Evolutionary conservation across 2,113 vertebrate species (phyloP), one percentile per base, ranked within the genome.

Genomic region (Cottus gobio): DNA sequence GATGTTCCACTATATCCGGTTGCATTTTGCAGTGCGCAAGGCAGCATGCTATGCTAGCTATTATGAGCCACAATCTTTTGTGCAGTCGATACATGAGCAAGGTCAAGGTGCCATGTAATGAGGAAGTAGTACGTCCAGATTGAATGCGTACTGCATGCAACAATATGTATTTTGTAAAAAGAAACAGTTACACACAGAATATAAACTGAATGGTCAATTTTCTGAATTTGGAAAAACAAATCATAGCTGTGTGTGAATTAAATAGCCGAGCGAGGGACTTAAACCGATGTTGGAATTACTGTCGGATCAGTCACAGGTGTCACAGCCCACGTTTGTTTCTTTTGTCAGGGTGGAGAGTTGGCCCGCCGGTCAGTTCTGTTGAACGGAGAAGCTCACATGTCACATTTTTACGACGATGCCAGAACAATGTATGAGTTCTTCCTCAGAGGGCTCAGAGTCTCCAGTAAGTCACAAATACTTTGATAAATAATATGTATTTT

Each of bases 351-450:
- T 0, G 78, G 77, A 61, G 96, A 95, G n/a, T 86, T 91, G 20
- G 96, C 94, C 4, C 95, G 96, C 13, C 94, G 91, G 24, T 98
- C 96, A 0, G 57, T 79, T 0, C 71, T 98, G 1, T 83, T 95
- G 44, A 92, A 90, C 0, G 93, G 83, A 0, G 94, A 95, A 0
- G 84, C 91, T 18, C 85, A 60, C 0, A 0, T 98, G 73, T 39
- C 48, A 0, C 94, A 90, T 83, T 91, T 94, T 76, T 98, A 97
- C 0, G 95, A 96, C 0, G 97, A 99, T 0, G 95, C 96, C 82
- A 95, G 54, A 86, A 99, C 97, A 0, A 36, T 76, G 50, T 98
- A 98, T 7, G 97, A 99, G 24, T 65, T 93, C 56, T 96, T 99
- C 85, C 95, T 95, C 65, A 94, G 97, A 85, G 98, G 98, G 0